Conservation (phyloP, 2,888 invertebrate genomes). For the Selenia dentaria region DNA sequence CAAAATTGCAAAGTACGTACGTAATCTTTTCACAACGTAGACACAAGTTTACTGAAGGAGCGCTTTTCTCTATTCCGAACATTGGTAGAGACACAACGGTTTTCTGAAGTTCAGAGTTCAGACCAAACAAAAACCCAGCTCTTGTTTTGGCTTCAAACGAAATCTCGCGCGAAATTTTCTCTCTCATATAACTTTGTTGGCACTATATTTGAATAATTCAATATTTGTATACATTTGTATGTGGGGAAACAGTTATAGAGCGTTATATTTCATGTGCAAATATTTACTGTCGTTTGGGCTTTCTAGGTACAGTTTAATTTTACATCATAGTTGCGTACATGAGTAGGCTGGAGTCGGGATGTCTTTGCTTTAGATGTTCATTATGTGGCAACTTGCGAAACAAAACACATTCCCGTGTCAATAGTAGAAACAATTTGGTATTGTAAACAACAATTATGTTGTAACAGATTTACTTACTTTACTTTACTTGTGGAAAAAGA, state of each 20-base stretch:
- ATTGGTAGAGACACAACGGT: slow-evolving; percentile 17
- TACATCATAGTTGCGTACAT: not conserved
- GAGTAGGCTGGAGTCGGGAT: too few relatives aligned
- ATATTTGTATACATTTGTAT: slow-evolving; percentile 29
- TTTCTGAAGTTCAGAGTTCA: slow-evolving; percentile 35
- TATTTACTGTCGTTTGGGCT: not conserved
- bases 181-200: slow-evolving; percentile 32
- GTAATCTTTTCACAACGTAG: not conserved
- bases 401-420: too few relatives aligned
- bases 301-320: not conserved
- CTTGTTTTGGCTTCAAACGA: slow-evolving; percentile 31
- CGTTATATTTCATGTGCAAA: slow-evolving; percentile 2
- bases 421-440: too few relatives aligned
- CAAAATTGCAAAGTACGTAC: not conserved
- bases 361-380: too few relatives aligned
- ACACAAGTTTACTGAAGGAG: slow-evolving; percentile 4
- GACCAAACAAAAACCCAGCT: slow-evolving; percentile 33
- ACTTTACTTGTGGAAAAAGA: too few relatives aligned
- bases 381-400: too few relatives aligned
- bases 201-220: slow-evolving; percentile 35
- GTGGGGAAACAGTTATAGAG: slow-evolving; percentile 14
- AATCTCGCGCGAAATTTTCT: slow-evolving; percentile 36
- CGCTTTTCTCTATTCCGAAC: slow-evolving; percentile 3
- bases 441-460: too few relatives aligned
- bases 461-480: too few relatives aligned